These are phyloP conservation scores for Andrena bicolor DNA, from an alignment of 2,888 invertebrate genomes.

Conservation along the genomic window DNA sequence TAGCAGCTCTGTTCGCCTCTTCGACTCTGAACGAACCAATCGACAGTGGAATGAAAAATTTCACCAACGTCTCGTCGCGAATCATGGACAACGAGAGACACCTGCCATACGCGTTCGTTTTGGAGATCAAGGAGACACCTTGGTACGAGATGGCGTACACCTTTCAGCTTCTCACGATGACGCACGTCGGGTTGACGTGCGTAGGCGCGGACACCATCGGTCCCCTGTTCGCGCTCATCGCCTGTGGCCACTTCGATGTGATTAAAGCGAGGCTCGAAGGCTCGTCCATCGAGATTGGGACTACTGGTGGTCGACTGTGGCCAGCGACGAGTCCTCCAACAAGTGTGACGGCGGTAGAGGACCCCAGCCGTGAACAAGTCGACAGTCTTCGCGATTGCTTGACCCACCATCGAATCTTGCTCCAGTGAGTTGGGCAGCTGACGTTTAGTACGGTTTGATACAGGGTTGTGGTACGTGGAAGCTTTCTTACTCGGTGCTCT, in stretches of 20 bases:
- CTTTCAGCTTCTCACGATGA: conserved; percentile 56
- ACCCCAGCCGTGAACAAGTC: neutral
- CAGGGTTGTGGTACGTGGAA: neutral
- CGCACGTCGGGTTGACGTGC: conserved; percentile 58
- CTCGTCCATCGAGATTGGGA: neutral
- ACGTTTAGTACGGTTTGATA: neutral
- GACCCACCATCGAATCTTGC: conserved; percentile 55
- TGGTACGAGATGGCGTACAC: conserved; percentile 68
- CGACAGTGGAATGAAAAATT: neutral
- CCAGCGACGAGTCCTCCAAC: neutral
- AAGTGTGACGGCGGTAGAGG: neutral
- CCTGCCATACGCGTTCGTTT: conserved; percentile 65
- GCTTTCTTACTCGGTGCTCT: neutral
- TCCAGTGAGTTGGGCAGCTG: conserved; percentile 58
- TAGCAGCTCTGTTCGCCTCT: conserved; percentile 43
- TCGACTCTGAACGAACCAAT: neutral
- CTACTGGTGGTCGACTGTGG: neutral
- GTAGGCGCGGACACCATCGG: conserved; percentile 66
- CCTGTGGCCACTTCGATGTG: conserved; percentile 68
- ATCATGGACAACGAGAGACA: conserved; percentile 22
- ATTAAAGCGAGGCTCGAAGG: conserved; percentile 35
- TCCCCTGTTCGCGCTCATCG: conserved; percentile 62
- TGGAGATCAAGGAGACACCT: conserved; percentile 61
- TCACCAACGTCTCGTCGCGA: neutral
- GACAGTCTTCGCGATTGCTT: conserved; percentile 39